phyloP scores from a whole-genome alignment of 2,113 vertebrate genomes.

The Laterallus jamaicensis region DNA sequence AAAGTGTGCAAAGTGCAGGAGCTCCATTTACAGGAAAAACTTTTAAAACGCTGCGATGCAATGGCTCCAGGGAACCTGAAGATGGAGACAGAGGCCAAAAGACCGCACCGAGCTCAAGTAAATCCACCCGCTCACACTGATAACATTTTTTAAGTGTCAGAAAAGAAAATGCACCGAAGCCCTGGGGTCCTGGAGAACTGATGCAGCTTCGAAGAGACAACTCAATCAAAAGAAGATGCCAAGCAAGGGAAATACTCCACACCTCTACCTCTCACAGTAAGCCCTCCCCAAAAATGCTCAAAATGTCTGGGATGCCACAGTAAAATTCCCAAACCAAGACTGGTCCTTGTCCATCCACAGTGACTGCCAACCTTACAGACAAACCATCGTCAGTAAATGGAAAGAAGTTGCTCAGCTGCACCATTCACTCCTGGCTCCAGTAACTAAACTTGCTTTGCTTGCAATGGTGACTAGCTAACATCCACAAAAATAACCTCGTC shows the following conservation, averaged over 20 bases:
- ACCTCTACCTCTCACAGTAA: neutral
- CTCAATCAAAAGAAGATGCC: neutral
- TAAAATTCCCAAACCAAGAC: neutral
- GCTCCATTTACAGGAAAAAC: neutral
- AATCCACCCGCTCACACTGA: neutral
- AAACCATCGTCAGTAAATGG: neutral
- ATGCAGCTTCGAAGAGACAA: neutral
- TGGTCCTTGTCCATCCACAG: neutral
- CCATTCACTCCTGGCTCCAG: neutral
- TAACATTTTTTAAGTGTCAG: neutral
- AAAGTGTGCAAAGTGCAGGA: neutral
- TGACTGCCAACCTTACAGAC: neutral
- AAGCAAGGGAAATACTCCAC: neutral
- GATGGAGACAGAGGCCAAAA: slow-evolving; percentile 77
- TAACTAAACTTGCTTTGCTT: neutral
- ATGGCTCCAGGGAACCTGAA: slow-evolving; percentile 58
- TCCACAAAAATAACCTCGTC: neutral
- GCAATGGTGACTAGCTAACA: neutral
- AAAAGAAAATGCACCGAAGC: neutral
- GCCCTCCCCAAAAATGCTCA: neutral
- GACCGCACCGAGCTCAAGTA: neutral
- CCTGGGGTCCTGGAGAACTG: neutral
- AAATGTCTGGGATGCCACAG: neutral
- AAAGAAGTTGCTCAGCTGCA: neutral
- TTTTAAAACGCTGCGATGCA: neutral